Percentiles rank a stretch among this genome's conserved stretches.
Evolutionary conservation across 2,888 invertebrate species (phyloP).

Genomic region (Mesorhabditis spiculigera): DNA sequence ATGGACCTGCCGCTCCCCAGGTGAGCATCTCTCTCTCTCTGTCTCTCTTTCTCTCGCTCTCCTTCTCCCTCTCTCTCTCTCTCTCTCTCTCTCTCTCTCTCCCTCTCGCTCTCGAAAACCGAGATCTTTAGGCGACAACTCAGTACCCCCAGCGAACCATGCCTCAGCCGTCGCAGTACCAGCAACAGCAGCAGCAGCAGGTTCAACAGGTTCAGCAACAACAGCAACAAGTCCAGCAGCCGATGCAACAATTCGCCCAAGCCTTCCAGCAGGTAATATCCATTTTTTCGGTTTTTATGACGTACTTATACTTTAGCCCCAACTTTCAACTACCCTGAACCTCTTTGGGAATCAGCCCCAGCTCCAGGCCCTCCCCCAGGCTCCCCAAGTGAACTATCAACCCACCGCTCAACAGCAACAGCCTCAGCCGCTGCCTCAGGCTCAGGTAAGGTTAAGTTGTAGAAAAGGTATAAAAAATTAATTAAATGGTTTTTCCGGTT

Average conservation of each 20-base stretch:
- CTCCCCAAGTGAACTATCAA: no score
- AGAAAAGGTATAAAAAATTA: no score
- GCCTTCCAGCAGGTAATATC: not conserved
- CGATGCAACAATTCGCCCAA: conserved; percentile 16
- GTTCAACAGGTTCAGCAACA: conserved; percentile 9
- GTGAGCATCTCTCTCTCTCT: no score
- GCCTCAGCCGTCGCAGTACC: not conserved
- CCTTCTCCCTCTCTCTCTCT: no score
- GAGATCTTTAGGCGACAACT: not conserved
- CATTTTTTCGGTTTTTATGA: no score
- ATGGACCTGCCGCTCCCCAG: no score
- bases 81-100: no score
- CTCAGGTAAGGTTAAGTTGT: no score
- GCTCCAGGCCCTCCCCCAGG: conserved; percentile 9
- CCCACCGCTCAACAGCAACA: conserved; percentile 10
- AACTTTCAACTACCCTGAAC: no score
- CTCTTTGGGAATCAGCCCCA: not conserved
- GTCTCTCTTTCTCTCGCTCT: no score
- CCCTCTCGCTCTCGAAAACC: not conserved
- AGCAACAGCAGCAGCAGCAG: conserved; percentile 12
- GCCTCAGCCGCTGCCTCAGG: conserved; percentile 8
- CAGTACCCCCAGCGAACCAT: not conserved
- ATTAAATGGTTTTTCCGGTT: no score
- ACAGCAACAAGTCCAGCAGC: conserved; percentile 17
- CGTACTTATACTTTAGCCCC: no score